Percentiles rank a stretch among this genome's conserved stretches.
Evolutionary conservation across 1,140 invertebrate species (phyloP).

Genomic region (Aricia agestis): DNA sequence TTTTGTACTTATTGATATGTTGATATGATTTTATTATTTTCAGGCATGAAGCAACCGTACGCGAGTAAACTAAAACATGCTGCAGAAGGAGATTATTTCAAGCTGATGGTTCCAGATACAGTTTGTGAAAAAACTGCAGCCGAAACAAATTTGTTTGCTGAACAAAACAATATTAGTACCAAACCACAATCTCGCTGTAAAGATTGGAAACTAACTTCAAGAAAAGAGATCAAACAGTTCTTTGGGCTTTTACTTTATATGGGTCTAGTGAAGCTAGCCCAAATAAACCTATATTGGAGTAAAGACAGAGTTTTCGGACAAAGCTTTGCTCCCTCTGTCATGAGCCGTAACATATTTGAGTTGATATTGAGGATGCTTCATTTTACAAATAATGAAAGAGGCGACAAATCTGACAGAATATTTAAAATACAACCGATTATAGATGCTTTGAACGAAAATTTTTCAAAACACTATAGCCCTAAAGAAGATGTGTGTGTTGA

Average conservation of each 20-base stretch:
- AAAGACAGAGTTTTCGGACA: conserved; percentile 19
- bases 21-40: conserved; percentile 16
- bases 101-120: conserved; percentile 22
- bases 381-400: conserved; percentile 21
- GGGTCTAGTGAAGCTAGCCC: conserved; percentile 21
- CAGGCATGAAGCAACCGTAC: conserved; percentile 27
- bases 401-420: conserved; percentile 19
- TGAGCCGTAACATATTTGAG: conserved; percentile 22
- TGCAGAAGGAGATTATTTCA: conserved; percentile 26
- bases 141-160: conserved; percentile 26
- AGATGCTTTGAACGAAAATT: conserved; percentile 13
- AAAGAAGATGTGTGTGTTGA: conserved; percentile 18
- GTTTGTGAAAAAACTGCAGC: conserved; percentile 24
- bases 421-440: conserved; percentile 22
- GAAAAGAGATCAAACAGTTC: conserved; percentile 17
- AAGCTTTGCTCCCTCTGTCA: conserved; percentile 19
- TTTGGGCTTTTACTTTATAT: conserved; percentile 21
- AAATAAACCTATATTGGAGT: conserved; percentile 22
- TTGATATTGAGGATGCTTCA: no score
- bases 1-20: conserved; percentile 1
- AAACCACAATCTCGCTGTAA: conserved; percentile 18
- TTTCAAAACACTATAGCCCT: conserved; percentile 6
- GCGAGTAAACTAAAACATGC: conserved; percentile 22
- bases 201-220: conserved; percentile 20
- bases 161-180: conserved; percentile 10